Evolutionary conservation across 2,797 vertebrate species (phyloP).

Genomic region (Halcyon badia): DNA sequence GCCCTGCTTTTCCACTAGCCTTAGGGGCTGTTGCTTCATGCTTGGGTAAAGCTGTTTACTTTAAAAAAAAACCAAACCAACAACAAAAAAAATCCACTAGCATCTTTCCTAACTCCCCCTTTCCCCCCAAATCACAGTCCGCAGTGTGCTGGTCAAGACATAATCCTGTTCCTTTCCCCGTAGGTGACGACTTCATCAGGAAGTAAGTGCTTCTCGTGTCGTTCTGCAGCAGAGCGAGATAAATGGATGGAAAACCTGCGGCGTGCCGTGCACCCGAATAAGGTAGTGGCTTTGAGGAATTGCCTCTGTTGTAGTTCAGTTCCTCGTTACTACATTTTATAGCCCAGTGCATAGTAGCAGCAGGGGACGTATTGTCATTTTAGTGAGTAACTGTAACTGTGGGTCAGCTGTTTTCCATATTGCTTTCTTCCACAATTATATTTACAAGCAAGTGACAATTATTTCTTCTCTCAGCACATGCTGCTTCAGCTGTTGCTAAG

Average conservation of each 20-base stretch:
- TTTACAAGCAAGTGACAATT: slow-evolving; percentile 54
- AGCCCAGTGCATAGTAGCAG: slow-evolving; percentile 49
- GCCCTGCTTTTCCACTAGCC: slow-evolving; percentile 7
- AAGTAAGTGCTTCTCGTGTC: slow-evolving; percentile 98
- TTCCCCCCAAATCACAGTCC: not conserved
- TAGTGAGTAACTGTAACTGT: slow-evolving; percentile 22
- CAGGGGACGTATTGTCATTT: slow-evolving; percentile 39
- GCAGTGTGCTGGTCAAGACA: slow-evolving; percentile 45
- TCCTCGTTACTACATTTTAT: slow-evolving; percentile 26
- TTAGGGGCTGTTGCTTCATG: slow-evolving; percentile 32
- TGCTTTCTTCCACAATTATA: slow-evolving; percentile 53
- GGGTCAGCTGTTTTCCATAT: slow-evolving; percentile 39
- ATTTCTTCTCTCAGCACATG: slow-evolving; percentile 6
- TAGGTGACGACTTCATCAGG: slow-evolving; percentile 98
- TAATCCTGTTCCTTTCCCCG: slow-evolving; percentile 42
- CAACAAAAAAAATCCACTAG: not conserved
- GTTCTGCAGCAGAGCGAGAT: slow-evolving; percentile 97
- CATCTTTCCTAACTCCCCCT: not conserved
- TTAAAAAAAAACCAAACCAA: not conserved
- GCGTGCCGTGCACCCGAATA: slow-evolving; percentile 97
- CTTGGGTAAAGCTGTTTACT: slow-evolving; percentile 57
- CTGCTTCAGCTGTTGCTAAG: slow-evolving; percentile 28
- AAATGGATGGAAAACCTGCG: slow-evolving; percentile 99
- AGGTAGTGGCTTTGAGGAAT: slow-evolving; percentile 81
- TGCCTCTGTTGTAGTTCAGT: not conserved